Evolutionary conservation across 2,113 vertebrate genomes (phyloP).

Genomic region (Podarcis muralis): DNA sequence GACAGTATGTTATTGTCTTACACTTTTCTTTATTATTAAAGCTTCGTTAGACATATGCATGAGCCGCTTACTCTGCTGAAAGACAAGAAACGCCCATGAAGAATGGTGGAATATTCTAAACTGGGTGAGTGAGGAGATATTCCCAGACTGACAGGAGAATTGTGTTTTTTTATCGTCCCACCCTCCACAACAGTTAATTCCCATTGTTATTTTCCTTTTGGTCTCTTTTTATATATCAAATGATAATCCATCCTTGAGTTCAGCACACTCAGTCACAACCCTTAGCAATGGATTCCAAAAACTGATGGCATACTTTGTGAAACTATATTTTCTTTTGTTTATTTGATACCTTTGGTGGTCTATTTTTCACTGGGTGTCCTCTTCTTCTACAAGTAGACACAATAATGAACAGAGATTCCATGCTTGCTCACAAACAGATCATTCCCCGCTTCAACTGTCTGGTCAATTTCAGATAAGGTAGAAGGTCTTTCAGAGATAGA

Average conservation of each 20-base stretch:
- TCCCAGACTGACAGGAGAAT: no score
- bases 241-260: not conserved
- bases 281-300: not conserved
- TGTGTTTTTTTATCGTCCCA: not conserved
- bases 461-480: not conserved
- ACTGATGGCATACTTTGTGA: not conserved
- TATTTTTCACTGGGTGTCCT: not conserved
- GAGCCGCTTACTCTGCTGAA: no score
- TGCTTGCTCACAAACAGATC: not conserved
- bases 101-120: no score
- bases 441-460: not conserved
- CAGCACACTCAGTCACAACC: not conserved
- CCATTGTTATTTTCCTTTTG: not conserved
- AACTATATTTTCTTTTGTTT: not conserved
- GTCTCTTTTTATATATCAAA: not conserved
- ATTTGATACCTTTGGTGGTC: not conserved
- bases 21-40: no score
- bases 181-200: no score
- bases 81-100: no score
- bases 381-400: not conserved
- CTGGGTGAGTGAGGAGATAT: no score
- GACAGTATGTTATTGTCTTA: no score
- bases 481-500: not conserved
- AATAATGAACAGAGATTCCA: not conserved
- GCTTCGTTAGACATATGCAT: no score